Evolutionary conservation across 2,888 invertebrate genomes (phyloP), one percentile per base, ranked within the genome.

Genomic region (Nomada goodeniana): DNA sequence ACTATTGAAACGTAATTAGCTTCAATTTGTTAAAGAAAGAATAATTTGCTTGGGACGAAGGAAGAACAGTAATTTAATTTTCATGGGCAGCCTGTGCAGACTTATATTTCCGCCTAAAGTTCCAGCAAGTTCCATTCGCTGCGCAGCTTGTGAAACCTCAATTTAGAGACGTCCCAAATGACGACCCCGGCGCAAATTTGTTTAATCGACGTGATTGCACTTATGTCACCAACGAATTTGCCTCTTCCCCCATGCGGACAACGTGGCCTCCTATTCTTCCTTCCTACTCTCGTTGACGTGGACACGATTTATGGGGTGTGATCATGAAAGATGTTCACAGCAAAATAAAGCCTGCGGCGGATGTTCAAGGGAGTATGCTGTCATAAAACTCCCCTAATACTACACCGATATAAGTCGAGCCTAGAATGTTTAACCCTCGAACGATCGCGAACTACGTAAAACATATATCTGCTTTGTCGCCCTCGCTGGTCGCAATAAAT

Each of bases 171-270:
- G 52, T 53, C 61, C 61, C 10, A 63, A 80, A 68, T 63, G 80
- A 80, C 80, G 47, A 42, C 61, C 83, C 79, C 75, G 47, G 61
- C 78, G 86, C 80, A 82, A 90, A 90, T 86, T 86, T 82, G 82
- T 89, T 84, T 87, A 88, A 90, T 90, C 80, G 81, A 81, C 85
- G 83, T 87, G 86, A 89, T 89, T 89, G 83, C 85, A 88, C 90
- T 91, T 88, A 88, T 91, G 88, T 88, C 87, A 88, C 84, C 82
- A 75, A 84, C 87, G 84, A 90, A 91, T 88, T 91, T 74, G 76
- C 70, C 61, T 82, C 70, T 61, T 44, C 67, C 67, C 68, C 53
- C 36, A 44, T 44, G 55, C 55, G 61, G 18, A 18, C 73, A 57
- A 20, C 63, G 36, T 70, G 55, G 68, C 59, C 64, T 67, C 59